A percentile compares a stretch with the other conserved stretches of the same genome.
phyloP scores from a whole-genome alignment of 1,140 invertebrate species.

The Microplitis mediator region DNA sequence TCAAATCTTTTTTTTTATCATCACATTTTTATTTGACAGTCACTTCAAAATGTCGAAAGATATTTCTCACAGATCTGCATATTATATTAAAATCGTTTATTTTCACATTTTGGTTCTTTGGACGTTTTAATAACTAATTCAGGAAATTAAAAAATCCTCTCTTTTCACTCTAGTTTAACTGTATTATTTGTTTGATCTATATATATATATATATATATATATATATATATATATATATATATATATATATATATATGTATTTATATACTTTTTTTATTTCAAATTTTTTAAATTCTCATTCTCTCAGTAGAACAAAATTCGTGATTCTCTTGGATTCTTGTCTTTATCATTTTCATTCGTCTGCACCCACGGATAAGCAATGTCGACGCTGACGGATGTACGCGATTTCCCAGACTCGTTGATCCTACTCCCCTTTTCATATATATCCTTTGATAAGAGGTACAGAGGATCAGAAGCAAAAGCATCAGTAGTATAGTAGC shows the following conservation, averaged over 20 bases:
- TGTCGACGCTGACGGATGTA: constrained; percentile 17
- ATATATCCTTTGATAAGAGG: constrained; percentile 11
- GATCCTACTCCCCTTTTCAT: constrained; percentile 5
- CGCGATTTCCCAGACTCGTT: constrained; percentile 15
- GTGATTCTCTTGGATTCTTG: neutral
- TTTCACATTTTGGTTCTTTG: neutral
- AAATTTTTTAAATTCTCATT: no score
- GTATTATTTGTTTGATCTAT: neutral
- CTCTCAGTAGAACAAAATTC: no score
- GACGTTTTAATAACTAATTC: neutral
- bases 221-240: neutral
- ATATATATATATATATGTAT: neutral
- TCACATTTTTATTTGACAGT: no score
- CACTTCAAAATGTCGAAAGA: neutral
- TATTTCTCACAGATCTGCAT: neutral
- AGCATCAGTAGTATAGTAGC: no score
- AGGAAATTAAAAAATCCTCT: neutral
- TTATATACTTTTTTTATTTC: no score
- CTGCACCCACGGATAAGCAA: constrained; percentile 2
- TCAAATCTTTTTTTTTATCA: no score
- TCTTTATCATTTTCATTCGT: constrained; percentile 1
- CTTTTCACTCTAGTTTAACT: neutral
- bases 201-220: no score
- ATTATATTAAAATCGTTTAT: constrained; percentile 1
- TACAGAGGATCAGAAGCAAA: neutral